phyloP scores from a whole-genome alignment of 2,113 vertebrate genomes.

The Lepidothrix coronata region DNA sequence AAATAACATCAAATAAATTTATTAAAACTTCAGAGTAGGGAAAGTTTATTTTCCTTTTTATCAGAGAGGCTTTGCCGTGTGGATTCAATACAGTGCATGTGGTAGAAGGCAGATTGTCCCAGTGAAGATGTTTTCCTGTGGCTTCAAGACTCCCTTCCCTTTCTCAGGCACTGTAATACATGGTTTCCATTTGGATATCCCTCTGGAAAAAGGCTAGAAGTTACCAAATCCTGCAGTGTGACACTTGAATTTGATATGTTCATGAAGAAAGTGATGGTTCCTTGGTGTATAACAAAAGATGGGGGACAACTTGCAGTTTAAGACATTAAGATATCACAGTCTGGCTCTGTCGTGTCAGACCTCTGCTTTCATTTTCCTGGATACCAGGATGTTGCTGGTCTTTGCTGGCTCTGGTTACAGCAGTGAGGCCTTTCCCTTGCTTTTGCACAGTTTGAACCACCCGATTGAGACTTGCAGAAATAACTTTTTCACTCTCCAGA shows the following conservation, averaged over 20 bases:
- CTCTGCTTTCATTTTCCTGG: not conserved
- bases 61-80: not conserved
- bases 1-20: not conserved
- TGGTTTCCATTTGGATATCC: not conserved
- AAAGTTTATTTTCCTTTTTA: not conserved
- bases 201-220: not conserved
- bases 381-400: not conserved
- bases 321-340: not conserved
- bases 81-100: not conserved
- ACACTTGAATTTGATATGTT: not conserved
- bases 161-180: not conserved
- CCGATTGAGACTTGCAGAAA: not conserved
- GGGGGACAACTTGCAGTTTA: not conserved
- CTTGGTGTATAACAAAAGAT: not conserved
- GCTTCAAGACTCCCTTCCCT: not conserved
- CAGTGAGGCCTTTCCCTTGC: not conserved
- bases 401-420: not conserved
- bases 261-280: not conserved
- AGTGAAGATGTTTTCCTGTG: not conserved
- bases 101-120: not conserved
- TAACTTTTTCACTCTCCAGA: not conserved
- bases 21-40: not conserved
- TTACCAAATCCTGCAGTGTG: not conserved
- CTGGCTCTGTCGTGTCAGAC: not conserved
- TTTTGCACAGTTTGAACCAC: not conserved